Conservation (phyloP, 1,140 invertebrate genomes). For the Drosophila asahinai region DNA sequence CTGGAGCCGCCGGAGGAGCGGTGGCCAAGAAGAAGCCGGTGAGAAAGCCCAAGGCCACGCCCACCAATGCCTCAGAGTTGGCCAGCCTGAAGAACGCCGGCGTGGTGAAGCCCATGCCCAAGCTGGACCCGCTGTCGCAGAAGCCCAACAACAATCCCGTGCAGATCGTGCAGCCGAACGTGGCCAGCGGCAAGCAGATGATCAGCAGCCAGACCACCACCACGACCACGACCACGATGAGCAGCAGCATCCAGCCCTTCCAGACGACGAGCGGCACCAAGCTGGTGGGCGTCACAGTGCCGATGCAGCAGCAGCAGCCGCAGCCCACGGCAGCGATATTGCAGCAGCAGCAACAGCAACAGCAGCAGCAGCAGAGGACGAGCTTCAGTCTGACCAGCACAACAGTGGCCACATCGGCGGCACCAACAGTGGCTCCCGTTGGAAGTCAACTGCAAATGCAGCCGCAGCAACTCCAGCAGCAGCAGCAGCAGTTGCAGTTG, state of each 20-base stretch:
- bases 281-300: conserved; percentile 85
- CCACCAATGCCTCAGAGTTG: conserved; percentile 69
- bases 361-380: conserved; percentile 45
- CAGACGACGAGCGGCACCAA: conserved; percentile 85
- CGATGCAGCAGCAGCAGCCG: conserved; percentile 79
- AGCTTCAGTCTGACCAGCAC: conserved; percentile 51
- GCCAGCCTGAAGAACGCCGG: conserved; percentile 74
- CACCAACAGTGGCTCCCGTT: conserved; percentile 20
- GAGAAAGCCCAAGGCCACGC: conserved; percentile 74
- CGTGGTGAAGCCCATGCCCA: conserved; percentile 81
- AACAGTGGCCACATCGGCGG: conserved; percentile 32
- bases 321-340: conserved; percentile 42
- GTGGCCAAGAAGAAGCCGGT: conserved; percentile 81
- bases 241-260: conserved; percentile 82
- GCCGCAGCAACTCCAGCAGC: conserved; percentile 45
- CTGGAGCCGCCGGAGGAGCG: conserved; percentile 28
- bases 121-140: conserved; percentile 76
- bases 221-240: conserved; percentile 74
- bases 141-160: conserved; percentile 83
- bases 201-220: conserved; percentile 63
- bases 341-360: conserved; percentile 41
- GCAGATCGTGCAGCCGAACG: conserved; percentile 82
- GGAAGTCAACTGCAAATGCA: conserved; percentile 49
- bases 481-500: conserved; percentile 83
- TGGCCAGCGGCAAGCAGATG: conserved; percentile 82